phyloP scores from a whole-genome alignment of 2,113 vertebrate species.

The Sterrhoptilus dennistouni region DNA sequence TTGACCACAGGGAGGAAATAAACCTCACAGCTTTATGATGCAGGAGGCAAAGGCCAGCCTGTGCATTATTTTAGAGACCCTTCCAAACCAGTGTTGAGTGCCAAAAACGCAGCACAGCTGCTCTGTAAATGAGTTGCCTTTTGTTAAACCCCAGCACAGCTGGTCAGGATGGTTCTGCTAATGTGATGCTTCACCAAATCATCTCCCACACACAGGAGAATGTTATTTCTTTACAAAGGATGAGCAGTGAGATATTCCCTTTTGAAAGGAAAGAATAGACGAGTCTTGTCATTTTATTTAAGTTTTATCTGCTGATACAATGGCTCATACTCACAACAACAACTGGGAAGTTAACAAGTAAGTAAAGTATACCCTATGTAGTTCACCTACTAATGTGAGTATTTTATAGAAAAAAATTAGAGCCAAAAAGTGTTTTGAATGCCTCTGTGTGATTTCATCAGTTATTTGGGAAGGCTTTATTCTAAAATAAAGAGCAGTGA shows the following conservation, averaged over 20 bases:
- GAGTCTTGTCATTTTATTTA: conserved; percentile 25
- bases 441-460: not conserved
- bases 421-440: not conserved
- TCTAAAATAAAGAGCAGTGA: not conserved
- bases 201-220: not conserved
- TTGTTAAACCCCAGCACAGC: conserved; percentile 16
- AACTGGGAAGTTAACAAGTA: conserved; percentile 40
- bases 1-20: not conserved
- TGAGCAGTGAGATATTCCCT: not conserved
- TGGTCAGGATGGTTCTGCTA: not conserved
- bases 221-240: conserved; percentile 22
- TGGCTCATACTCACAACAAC: not conserved
- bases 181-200: not conserved
- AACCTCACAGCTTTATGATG: not conserved
- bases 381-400: not conserved
- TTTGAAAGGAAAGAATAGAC: conserved; percentile 28
- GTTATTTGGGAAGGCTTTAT: not conserved
- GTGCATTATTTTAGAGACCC: not conserved
- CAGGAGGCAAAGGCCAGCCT: not conserved
- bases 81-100: not conserved
- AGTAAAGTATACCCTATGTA: conserved; percentile 16
- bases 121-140: conserved; percentile 4
- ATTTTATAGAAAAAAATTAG: not conserved
- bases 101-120: not conserved
- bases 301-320: conserved; percentile 9